Evolutionary conservation across 2,113 vertebrate genomes (phyloP).

Genomic region (Cacatua alba): DNA sequence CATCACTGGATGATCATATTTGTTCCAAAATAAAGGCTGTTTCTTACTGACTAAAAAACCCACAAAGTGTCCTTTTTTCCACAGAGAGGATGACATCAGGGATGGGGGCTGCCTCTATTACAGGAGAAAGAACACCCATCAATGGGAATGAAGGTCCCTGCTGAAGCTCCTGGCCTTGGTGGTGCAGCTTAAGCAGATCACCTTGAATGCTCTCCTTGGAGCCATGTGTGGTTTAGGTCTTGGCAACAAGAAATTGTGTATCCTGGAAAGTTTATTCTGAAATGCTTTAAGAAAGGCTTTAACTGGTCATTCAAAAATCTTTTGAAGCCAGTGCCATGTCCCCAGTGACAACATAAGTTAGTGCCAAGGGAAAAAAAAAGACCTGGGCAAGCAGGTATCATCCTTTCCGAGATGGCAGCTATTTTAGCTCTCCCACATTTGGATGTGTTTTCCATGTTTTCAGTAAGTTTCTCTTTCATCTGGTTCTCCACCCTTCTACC

Average conservation of each 20-base stretch:
- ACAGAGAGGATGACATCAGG: not conserved
- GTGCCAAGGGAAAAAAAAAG: not conserved
- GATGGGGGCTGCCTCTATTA: not conserved
- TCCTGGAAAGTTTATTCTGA: not conserved
- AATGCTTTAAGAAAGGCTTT: not conserved
- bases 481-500: not conserved
- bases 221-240: not conserved
- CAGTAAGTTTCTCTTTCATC: not conserved
- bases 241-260: not conserved
- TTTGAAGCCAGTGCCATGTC: accelerated
- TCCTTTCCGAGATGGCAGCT: not conserved
- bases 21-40: not conserved
- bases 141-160: not conserved
- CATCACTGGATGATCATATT: not conserved
- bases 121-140: not conserved
- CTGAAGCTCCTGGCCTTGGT: not conserved
- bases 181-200: not conserved
- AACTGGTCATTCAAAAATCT: not conserved
- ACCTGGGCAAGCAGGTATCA: not conserved
- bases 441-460: not conserved
- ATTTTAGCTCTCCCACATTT: not conserved
- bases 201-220: not conserved
- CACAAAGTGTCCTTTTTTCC: not conserved
- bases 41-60: not conserved
- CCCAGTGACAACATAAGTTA: not conserved